Conservation (phyloP, 2,113 vertebrate species). For the Pelvicachromis taeniatus region DNA sequence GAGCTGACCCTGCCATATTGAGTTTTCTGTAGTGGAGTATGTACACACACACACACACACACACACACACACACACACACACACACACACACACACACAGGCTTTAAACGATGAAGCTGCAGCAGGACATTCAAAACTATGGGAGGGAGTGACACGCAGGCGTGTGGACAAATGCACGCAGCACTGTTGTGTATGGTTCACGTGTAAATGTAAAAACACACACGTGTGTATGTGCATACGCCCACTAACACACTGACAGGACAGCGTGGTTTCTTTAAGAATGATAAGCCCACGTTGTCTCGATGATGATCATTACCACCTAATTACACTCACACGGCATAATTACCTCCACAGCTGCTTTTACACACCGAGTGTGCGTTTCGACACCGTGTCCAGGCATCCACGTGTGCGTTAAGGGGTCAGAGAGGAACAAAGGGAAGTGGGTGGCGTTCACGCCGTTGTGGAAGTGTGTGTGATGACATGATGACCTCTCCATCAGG, state of each 20-base stretch:
- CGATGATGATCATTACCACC: conserved; percentile 40
- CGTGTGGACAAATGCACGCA: background rate
- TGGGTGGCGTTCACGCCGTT: background rate
- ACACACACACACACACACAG: background rate
- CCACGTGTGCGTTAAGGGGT: background rate
- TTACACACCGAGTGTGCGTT: background rate
- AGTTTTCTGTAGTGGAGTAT: conserved; percentile 34
- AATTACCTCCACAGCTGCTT: conserved; percentile 25
- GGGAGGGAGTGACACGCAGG: background rate
- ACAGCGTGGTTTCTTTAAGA: background rate
- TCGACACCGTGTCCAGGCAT: background rate
- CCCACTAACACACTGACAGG: background rate
- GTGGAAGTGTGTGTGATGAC: conserved; percentile 63
- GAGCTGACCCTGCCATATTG: conserved; percentile 57
- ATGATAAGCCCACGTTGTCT: conserved; percentile 16
- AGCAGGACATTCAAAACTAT: conserved; percentile 15
- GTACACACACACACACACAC: background rate
- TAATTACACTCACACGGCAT: conserved; percentile 29
- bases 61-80: background rate
- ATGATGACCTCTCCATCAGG: conserved; percentile 28
- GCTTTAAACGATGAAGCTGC: conserved; percentile 4
- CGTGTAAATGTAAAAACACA: background rate
- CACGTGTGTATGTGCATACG: background rate
- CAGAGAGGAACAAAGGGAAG: conserved; percentile 33
- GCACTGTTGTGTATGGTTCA: background rate